These are phyloP conservation scores for Plutella xylostella DNA, from an alignment of 2,888 invertebrate species.

Conservation along the genomic window DNA sequence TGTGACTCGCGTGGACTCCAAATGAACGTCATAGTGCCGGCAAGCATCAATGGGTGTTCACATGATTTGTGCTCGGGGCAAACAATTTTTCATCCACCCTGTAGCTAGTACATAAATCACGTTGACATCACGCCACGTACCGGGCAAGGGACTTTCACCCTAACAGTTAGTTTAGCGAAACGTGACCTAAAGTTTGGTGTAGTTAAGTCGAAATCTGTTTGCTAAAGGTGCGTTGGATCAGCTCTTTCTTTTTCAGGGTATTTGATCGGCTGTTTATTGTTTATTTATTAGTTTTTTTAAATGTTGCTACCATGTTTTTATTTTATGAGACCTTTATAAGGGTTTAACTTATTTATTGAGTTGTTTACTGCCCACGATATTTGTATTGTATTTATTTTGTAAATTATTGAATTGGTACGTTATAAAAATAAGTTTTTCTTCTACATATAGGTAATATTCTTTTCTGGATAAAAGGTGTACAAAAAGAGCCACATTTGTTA, in stretches of 20 bases:
- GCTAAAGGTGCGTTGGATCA: constrained; percentile 14
- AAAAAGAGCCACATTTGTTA: no score
- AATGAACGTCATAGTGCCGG: constrained; percentile 24
- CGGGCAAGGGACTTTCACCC: constrained; percentile 22
- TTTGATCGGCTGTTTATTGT: constrained; percentile 1
- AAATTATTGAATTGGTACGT: no score
- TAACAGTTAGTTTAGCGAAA: constrained; percentile 13
- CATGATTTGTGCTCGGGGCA: constrained; percentile 30
- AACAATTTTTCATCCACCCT: constrained; percentile 31
- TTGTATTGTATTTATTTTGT: no score
- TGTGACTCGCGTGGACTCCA: no score
- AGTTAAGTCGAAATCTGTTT: constrained; percentile 11
- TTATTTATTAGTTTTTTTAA: not conserved
- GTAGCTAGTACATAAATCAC: constrained; percentile 32
- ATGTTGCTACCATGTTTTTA: not conserved
- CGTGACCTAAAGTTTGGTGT: constrained; percentile 12
- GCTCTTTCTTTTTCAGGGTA: not conserved
- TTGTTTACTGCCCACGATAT: no score
- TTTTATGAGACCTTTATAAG: not conserved
- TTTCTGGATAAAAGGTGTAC: no score
- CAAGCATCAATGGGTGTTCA: constrained; percentile 23
- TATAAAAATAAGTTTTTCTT: no score
- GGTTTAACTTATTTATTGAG: no score
- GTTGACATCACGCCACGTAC: constrained; percentile 23
- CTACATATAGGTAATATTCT: no score